phyloP scores from a whole-genome alignment of 2,113 vertebrate genomes.

The Corythoichthys intestinalis region DNA sequence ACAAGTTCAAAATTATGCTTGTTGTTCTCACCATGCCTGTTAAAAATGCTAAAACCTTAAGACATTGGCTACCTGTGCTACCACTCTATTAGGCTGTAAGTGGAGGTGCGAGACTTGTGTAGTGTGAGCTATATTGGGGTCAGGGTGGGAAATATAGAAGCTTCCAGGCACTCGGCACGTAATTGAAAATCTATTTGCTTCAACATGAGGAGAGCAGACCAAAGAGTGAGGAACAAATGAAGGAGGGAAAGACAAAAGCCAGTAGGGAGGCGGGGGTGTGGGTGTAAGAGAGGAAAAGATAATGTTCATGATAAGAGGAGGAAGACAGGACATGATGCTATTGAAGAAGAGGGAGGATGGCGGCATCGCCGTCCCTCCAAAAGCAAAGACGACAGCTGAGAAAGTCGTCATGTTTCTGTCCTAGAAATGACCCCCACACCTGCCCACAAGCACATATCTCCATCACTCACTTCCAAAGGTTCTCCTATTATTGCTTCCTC shows the following conservation, averaged over 20 bases:
- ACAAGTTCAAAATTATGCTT: no score
- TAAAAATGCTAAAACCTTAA: constrained; percentile 18
- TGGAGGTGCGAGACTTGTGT: constrained; percentile 49
- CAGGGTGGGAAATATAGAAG: constrained; percentile 70
- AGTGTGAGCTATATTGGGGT: constrained; percentile 64
- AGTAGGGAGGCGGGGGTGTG: constrained; percentile 6
- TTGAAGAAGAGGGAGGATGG: constrained; percentile 38
- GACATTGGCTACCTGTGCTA: constrained; percentile 56
- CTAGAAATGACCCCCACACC: constrained; percentile 1
- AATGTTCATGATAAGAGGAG: constrained; percentile 32
- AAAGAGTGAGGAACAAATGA: constrained; percentile 67
- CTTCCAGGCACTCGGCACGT: constrained; percentile 70
- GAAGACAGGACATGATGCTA: constrained; percentile 21
- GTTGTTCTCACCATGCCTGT: no score
- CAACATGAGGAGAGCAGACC: constrained; percentile 66
- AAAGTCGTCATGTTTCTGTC: constrained; percentile 53
- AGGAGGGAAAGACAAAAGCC: constrained; percentile 48
- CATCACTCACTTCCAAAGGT: background rate
- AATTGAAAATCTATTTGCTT: constrained; percentile 74
- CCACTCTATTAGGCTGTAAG: constrained; percentile 68
- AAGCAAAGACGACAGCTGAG: constrained; percentile 48
- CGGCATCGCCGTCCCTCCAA: constrained; percentile 42
- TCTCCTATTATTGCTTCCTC: background rate
- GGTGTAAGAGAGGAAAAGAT: constrained; percentile 44
- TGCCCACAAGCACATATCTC: background rate